These are phyloP conservation scores for Eutolmus rufibarbis DNA, from an alignment of 2,888 invertebrate genomes.

Conservation along the genomic window DNA sequence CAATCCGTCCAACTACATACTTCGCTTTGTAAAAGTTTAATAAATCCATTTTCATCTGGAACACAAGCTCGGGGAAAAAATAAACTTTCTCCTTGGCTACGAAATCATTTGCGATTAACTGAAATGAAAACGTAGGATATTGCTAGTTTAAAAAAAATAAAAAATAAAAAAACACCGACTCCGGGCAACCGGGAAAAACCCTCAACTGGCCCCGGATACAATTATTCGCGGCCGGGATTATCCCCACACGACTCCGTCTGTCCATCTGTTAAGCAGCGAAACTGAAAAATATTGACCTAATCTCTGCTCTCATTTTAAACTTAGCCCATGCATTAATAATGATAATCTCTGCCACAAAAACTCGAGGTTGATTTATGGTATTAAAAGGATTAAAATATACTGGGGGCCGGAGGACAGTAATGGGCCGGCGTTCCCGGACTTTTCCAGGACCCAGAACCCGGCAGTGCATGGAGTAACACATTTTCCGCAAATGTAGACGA, in stretches of 20 bases:
- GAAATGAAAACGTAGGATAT: background rate
- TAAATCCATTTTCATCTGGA: background rate
- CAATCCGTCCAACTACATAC: background rate
- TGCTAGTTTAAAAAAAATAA: background rate
- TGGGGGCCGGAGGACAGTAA: background rate
- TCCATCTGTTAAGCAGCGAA: slow-evolving; percentile 11
- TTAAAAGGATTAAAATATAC: slow-evolving; percentile 43
- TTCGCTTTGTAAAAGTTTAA: background rate
- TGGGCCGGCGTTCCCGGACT: background rate
- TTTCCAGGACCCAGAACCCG: background rate
- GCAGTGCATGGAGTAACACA: background rate
- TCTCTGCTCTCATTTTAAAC: slow-evolving; percentile 21
- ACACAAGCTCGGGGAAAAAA: background rate
- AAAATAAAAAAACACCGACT: background rate
- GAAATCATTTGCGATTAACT: background rate
- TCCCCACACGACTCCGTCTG: background rate
- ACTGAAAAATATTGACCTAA: slow-evolving; percentile 29
- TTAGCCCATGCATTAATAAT: slow-evolving; percentile 42
- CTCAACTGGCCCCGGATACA: background rate
- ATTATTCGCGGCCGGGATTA: background rate
- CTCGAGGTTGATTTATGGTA: slow-evolving; percentile 42
- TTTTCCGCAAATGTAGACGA: slow-evolving; percentile 23
- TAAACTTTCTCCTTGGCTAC: background rate
- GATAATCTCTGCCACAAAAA: slow-evolving; percentile 41
- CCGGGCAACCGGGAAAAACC: background rate